A percentile compares a stretch with the other conserved stretches of the same genome.
Conservation (phyloP, 2,888 invertebrate genomes). For the Drosophila conformis region DNA sequence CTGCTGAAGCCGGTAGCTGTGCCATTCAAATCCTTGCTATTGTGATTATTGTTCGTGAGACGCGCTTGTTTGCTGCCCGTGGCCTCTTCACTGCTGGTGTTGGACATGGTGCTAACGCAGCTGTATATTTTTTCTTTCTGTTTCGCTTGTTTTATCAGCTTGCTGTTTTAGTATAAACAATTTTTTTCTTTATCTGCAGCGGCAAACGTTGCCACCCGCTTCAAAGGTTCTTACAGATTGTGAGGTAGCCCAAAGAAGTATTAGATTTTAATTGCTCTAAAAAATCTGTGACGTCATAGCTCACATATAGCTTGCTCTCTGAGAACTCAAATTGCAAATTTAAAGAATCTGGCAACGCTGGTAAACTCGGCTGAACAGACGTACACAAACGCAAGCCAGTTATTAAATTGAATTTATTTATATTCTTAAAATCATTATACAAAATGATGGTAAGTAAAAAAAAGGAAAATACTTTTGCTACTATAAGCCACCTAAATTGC, state of each 20-base stretch:
- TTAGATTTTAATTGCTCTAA: not conserved
- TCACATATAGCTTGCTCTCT: not conserved
- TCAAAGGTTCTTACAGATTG: constrained; percentile 1
- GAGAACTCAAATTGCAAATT: not conserved
- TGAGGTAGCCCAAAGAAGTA: constrained; percentile 20
- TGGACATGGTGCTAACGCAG: constrained; percentile 58
- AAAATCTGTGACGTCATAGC: constrained; percentile 24
- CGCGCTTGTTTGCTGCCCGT: constrained; percentile 61
- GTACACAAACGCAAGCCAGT: constrained; percentile 40
- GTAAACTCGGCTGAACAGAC: constrained; percentile 22
- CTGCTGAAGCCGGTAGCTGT: constrained; percentile 17
- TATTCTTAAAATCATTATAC: constrained; percentile 18
- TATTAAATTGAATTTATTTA: constrained; percentile 38
- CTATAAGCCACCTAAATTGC: not conserved
- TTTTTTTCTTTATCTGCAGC: constrained; percentile 42
- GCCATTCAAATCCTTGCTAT: constrained; percentile 57
- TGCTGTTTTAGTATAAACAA: constrained; percentile 59
- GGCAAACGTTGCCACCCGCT: constrained; percentile 44
- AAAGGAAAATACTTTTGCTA: not conserved
- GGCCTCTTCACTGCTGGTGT: constrained; percentile 50
- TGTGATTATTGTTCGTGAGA: constrained; percentile 37
- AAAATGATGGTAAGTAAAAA: constrained; percentile 55
- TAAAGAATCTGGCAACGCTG: constrained; percentile 40
- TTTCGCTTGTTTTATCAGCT: constrained; percentile 14
- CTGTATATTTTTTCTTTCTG: not conserved